Percentiles rank a stretch among this genome's conserved stretches.
Evolutionary conservation across 2,113 vertebrate genomes (phyloP).

Genomic region (Psophia crepitans): DNA sequence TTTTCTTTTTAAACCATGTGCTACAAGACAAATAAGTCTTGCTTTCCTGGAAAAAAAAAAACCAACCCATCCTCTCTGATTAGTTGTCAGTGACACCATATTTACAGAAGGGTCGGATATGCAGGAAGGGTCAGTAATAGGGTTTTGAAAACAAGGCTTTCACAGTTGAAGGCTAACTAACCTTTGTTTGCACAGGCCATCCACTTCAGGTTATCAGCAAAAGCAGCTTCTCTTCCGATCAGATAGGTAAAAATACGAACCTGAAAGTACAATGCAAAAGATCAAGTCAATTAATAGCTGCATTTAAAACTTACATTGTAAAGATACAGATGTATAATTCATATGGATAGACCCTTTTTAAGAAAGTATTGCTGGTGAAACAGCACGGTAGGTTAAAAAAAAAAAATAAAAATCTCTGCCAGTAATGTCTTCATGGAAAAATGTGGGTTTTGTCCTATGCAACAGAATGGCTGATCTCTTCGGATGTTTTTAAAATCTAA

Average conservation of each 20-base stretch:
- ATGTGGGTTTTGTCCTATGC: conserved; percentile 15
- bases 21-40: background rate
- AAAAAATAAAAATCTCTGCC: background rate
- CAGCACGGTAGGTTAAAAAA: background rate
- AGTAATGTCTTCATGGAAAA: conserved; percentile 1
- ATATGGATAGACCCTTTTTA: background rate
- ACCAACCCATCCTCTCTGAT: background rate
- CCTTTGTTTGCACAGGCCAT: conserved; percentile 99
- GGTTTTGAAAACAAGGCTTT: background rate
- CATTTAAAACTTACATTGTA: background rate
- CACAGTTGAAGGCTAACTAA: conserved; percentile 51
- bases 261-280: conserved; percentile 72
- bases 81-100: background rate
- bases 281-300: background rate
- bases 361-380: background rate
- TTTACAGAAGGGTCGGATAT: background rate
- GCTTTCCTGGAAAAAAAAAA: background rate
- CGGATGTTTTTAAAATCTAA: background rate
- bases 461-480: background rate
- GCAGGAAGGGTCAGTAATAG: background rate
- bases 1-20: background rate
- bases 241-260: conserved; percentile 97
- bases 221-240: conserved; percentile 96
- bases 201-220: conserved; percentile 99
- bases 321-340: background rate